phyloP scores from a whole-genome alignment of 2,797 vertebrate species.

The Antrozous pallidus region DNA sequence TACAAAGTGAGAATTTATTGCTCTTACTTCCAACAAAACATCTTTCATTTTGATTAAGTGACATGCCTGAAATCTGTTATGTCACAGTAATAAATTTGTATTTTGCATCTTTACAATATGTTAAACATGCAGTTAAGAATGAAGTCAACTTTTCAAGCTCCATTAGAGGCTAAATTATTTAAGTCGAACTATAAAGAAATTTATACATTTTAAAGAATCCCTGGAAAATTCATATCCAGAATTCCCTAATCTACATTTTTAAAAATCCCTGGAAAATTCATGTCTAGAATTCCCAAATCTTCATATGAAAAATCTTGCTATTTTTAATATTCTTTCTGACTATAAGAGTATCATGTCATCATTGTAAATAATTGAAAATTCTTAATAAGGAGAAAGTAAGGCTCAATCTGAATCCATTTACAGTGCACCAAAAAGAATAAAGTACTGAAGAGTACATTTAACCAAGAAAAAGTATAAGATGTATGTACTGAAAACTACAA shows the following conservation, averaged over 20 bases:
- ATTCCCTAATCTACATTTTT: neutral
- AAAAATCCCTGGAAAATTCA: neutral
- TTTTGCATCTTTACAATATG: conserved; percentile 34
- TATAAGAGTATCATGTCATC: neutral
- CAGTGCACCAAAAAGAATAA: neutral
- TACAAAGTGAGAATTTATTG: conserved; percentile 16
- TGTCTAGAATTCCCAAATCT: neutral
- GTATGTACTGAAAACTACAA: neutral
- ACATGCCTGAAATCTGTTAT: conserved; percentile 26
- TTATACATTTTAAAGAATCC: neutral
- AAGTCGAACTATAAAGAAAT: conserved; percentile 34
- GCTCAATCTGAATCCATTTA: neutral
- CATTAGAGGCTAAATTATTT: neutral
- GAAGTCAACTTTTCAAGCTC: neutral
- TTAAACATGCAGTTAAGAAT: conserved; percentile 22
- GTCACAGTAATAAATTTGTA: conserved; percentile 24
- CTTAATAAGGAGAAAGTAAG: neutral
- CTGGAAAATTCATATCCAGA: neutral
- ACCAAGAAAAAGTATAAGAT: conserved; percentile 6
- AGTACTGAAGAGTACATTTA: conserved; percentile 18
- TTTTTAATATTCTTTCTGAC: neutral
- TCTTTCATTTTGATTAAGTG: conserved; percentile 35
- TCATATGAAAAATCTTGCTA: neutral
- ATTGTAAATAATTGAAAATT: neutral
- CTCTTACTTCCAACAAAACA: conserved; percentile 7